Percentiles rank a stretch among this genome's conserved stretches.
phyloP scores from a whole-genome alignment of 2,113 vertebrate genomes.

The Silurus glanis region DNA sequence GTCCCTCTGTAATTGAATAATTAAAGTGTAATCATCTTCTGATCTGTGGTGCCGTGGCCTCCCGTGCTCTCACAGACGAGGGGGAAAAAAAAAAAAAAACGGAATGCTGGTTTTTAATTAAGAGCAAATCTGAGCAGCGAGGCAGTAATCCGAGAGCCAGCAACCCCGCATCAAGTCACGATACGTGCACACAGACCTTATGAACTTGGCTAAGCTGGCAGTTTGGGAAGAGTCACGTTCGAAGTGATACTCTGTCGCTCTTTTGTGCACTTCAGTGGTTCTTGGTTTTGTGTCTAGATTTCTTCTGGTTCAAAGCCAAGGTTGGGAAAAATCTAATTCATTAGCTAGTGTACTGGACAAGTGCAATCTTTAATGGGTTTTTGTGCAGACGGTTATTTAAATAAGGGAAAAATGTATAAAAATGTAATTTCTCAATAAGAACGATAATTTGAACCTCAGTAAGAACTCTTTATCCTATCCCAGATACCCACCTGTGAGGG shows the following conservation, averaged over 20 bases:
- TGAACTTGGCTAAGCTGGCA: not conserved
- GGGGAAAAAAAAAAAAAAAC: not conserved
- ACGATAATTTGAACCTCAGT: not conserved
- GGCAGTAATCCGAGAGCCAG: slow-evolving; percentile 12
- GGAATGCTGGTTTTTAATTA: slow-evolving; percentile 40
- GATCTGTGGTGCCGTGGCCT: not conserved
- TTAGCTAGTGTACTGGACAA: not conserved
- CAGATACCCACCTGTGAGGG: not conserved
- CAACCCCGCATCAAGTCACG: not conserved
- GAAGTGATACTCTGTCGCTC: not conserved
- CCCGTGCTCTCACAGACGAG: not conserved
- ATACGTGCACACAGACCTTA: not conserved
- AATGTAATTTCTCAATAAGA: not conserved
- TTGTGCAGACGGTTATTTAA: not conserved
- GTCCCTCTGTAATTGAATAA: slow-evolving; percentile 32
- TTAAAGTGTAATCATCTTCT: slow-evolving; percentile 40
- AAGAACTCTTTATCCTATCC: too few relatives aligned
- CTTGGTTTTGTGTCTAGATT: not conserved
- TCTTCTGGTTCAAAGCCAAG: not conserved
- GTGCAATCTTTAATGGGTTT: not conserved
- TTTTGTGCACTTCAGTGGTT: not conserved
- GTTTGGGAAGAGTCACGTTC: not conserved
- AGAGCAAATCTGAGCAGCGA: slow-evolving; percentile 18
- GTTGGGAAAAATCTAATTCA: not conserved
- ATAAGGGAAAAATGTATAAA: not conserved